Percentiles rank a stretch among this genome's conserved stretches.
Conservation (phyloP, 1,140 invertebrate species). For the Microplitis demolitor region DNA sequence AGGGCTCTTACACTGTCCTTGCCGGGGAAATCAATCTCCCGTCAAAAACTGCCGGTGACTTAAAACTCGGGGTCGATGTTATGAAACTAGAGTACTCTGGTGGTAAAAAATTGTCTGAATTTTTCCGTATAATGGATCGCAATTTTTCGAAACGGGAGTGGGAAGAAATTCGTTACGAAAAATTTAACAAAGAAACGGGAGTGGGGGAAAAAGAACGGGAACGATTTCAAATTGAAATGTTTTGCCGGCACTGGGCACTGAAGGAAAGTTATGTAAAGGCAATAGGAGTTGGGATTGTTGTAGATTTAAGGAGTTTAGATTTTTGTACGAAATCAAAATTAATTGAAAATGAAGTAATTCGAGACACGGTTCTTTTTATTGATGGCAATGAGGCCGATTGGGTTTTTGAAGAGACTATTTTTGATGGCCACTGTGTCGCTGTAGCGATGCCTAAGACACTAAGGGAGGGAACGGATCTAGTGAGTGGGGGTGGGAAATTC, state of each 20-base stretch:
- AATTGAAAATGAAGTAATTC: conserved; percentile 57
- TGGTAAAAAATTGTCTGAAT: conserved; percentile 72
- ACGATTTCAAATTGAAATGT: conserved; percentile 67
- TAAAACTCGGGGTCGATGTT: conserved; percentile 71
- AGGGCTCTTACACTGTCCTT: conserved; percentile 83
- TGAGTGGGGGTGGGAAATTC: conserved; percentile 45
- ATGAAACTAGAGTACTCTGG: conserved; percentile 75
- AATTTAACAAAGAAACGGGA: conserved; percentile 55
- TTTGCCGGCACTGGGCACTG: conserved; percentile 90
- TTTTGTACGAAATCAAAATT: conserved; percentile 71
- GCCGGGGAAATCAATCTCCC: conserved; percentile 67
- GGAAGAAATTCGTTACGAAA: conserved; percentile 66
- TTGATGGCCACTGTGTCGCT: conserved; percentile 84
- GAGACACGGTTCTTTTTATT: conserved; percentile 73
- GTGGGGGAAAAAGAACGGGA: no score
- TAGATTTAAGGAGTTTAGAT: conserved; percentile 75
- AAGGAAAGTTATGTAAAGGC: conserved; percentile 97
- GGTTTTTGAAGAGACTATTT: conserved; percentile 84
- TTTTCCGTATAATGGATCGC: conserved; percentile 84
- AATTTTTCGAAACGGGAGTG: conserved; percentile 84
- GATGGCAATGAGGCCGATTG: conserved; percentile 70
- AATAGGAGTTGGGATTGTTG: conserved; percentile 81
- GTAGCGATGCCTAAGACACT: conserved; percentile 66
- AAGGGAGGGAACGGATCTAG: not conserved
- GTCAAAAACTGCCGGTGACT: conserved; percentile 29